Evolutionary conservation across 1,140 invertebrate species (phyloP).

Genomic region (Hycleus cichorii): DNA sequence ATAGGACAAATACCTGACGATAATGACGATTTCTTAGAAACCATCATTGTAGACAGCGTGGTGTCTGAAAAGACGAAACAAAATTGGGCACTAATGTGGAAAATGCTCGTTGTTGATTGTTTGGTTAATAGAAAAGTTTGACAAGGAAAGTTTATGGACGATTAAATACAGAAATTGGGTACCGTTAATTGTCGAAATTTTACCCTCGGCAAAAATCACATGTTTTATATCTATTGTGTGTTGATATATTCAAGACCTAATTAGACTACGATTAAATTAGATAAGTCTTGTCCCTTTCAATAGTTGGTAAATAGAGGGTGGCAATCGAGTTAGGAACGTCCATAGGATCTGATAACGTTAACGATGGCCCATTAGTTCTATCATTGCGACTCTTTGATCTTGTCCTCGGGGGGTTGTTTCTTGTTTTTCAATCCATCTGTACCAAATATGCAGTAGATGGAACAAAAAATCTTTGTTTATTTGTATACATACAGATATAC

Average conservation of each 20-base stretch:
- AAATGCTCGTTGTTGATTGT: constrained; percentile 10
- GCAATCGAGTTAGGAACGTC: constrained; percentile 29
- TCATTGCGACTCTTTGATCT: constrained; percentile 8
- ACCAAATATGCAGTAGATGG: neutral
- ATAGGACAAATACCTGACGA: neutral
- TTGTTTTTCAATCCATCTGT: neutral
- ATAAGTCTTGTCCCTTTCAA: constrained; percentile 15
- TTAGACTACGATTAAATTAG: neutral
- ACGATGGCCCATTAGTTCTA: constrained; percentile 35
- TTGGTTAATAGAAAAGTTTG: neutral
- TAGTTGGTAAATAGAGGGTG: constrained; percentile 34
- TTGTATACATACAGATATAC: neutral
- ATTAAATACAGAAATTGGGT: no score
- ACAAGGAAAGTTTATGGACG: neutral
- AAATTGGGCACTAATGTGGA: constrained; percentile 20
- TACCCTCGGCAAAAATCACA: no score
- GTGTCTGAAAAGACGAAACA: constrained; percentile 12
- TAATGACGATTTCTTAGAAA: neutral
- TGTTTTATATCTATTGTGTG: no score
- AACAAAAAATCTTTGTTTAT: neutral
- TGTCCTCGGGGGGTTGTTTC: neutral
- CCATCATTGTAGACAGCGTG: constrained; percentile 20
- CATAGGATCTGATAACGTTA: constrained; percentile 35
- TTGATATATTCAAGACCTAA: no score
- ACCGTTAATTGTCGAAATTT: no score